Base-by-base conservation (phyloP, 2,113 vertebrate species). In the Takifugu flavidus region DNA sequence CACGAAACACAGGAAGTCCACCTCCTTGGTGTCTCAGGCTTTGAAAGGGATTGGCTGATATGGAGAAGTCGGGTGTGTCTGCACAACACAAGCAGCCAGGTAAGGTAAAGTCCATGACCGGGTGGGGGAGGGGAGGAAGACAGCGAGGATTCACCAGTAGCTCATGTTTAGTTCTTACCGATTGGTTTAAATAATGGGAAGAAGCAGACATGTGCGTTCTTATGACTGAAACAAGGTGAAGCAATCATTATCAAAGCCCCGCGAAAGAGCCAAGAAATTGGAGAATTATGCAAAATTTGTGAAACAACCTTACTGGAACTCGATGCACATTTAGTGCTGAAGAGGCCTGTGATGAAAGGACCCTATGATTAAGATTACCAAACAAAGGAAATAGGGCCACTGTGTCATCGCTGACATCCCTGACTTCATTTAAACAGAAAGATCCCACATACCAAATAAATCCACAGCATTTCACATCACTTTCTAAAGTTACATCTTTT, bases 1-100 rank as follows among this genome's bases (percentile, higher is more conserved):
- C 65, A 26, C 45, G 31, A 68, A 83, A 83, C 74, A 83, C 87
- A 91, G 90, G 90, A 92, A 91, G 84, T 87, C 46, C 67, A 84
- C 77, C 75, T 86, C 86, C 74, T 84, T 65, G 64, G 70, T 63
- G 64, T 67, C 63, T 78, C 67, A 1, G 69, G 25, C 63, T 50
- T 71, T 46, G 25, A 50, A 26, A 68, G 56, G 67, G 82, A 91
- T 91, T 91, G 91, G 91, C 66, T 71, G 67, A 77, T 34, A 49
- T 13, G 54, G 34, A 78, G 45, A 31, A 55, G 53, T 59, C 45
- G 87, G 90, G 90, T 91, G 91, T 91, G 90, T 88, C 86, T 72
- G 60, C 54, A 34, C 20, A 49, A 56, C 61, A 64, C 39, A 69
- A 70, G 65, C 62, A 74, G 82, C 62, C 87, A 91, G 89, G 85